phyloP scores from a whole-genome alignment of 2,888 invertebrate species.

The Exephanes ischioxanthus region DNA sequence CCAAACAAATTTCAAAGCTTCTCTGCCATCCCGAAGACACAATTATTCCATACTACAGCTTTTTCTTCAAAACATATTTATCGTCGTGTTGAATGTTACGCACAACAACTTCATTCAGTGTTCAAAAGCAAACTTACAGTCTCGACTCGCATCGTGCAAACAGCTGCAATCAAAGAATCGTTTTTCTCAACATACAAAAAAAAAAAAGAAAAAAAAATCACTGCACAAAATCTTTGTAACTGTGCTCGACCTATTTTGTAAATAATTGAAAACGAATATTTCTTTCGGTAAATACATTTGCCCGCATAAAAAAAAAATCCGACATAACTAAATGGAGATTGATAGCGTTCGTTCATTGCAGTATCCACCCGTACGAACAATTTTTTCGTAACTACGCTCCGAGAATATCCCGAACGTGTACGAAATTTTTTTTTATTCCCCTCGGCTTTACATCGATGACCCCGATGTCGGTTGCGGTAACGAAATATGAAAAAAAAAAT shows the following conservation, averaged over 20 bases:
- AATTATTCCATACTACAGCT: background rate
- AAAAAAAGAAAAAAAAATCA: too few species aligned
- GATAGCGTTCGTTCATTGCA: constrained; percentile 8
- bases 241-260: background rate
- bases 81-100: constrained; percentile 11
- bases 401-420: background rate
- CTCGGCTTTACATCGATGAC: constrained; percentile 39
- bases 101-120: background rate
- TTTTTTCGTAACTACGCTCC: background rate
- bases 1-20: background rate
- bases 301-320: background rate
- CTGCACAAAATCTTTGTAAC: background rate
- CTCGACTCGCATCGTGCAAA: background rate
- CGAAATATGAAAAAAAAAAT: constrained; percentile 3
- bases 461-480: constrained; percentile 44
- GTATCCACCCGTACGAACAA: background rate
- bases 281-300: background rate
- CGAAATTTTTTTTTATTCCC: background rate
- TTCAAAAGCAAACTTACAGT: background rate
- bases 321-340: background rate
- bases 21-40: background rate
- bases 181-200: background rate
- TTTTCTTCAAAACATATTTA: background rate
- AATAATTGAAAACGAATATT: background rate
- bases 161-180: background rate